These are phyloP conservation scores for Cariama cristata DNA, from an alignment of 2,113 vertebrate species.

Conservation along the genomic window DNA sequence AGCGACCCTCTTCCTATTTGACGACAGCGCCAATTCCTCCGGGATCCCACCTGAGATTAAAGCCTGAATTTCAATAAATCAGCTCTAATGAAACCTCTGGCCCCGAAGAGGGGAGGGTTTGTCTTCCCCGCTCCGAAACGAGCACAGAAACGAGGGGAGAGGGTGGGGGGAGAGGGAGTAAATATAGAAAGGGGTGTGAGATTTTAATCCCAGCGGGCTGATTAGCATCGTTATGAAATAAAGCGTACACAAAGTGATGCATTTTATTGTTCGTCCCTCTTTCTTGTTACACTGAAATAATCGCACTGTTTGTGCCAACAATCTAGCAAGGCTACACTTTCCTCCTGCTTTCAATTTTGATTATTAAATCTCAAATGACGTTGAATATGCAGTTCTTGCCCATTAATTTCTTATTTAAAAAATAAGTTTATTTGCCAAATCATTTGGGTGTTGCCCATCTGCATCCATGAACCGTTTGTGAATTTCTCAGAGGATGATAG, in stretches of 20 bases:
- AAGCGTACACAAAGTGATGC: conserved; percentile 58
- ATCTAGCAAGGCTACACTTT: neutral
- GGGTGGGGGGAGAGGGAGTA: conserved; percentile 17
- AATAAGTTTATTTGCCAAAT: neutral
- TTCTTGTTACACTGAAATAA: neutral
- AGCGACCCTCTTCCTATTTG: conserved; percentile 79
- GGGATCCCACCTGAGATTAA: conserved; percentile 87
- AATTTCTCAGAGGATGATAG: conserved; percentile 57
- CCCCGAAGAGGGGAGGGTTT: conserved; percentile 52
- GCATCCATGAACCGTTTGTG: neutral
- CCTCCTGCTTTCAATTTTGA: conserved; percentile 27
- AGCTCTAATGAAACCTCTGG: conserved; percentile 76
- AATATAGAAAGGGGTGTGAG: conserved; percentile 47
- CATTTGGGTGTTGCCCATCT: neutral
- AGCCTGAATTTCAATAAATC: conserved; percentile 84
- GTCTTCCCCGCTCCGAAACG: conserved; percentile 39
- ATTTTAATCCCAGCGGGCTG: conserved; percentile 60
- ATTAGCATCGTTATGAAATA: conserved; percentile 72
- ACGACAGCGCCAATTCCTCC: conserved; percentile 72
- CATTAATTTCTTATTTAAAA: neutral
- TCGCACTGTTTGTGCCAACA: neutral
- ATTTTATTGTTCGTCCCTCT: conserved; percentile 10
- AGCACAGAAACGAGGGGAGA: conserved; percentile 36
- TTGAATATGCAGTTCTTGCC: neutral
- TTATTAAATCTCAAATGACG: neutral